phyloP scores from a whole-genome alignment of 2,888 invertebrate genomes.

The Trichopoda pennipes region DNA sequence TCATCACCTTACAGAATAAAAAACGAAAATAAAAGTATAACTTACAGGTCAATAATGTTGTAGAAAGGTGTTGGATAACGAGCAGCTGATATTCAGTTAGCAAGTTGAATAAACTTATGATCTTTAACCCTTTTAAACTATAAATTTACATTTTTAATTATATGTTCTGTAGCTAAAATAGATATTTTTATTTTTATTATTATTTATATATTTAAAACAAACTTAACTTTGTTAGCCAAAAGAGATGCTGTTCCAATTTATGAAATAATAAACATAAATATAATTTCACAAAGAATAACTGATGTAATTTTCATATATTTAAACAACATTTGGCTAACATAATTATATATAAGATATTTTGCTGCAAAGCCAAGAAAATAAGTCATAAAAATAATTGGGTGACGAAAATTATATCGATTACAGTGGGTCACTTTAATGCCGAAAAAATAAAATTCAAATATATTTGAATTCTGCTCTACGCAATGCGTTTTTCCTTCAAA shows the following conservation, averaged over 20 bases:
- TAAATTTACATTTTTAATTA: slow-evolving; percentile 48
- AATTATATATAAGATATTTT: background rate
- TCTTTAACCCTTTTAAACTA: slow-evolving; percentile 5
- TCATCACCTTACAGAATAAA: slow-evolving; percentile 2
- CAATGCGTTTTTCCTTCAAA: no score
- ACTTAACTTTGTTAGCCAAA: background rate
- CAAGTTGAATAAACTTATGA: slow-evolving; percentile 25
- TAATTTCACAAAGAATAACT: slow-evolving; percentile 5
- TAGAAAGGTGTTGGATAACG: background rate
- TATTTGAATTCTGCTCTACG: no score
- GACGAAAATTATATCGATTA: background rate
- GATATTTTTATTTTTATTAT: background rate
- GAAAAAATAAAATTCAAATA: no score
- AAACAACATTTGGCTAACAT: background rate
- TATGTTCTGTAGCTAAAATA: background rate
- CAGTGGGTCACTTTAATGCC: background rate
- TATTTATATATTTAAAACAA: background rate
- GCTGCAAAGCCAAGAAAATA: slow-evolving; percentile 10
- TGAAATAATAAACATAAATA: slow-evolving; percentile 16
- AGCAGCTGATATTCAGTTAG: background rate
- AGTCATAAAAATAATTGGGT: background rate
- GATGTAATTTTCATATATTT: background rate
- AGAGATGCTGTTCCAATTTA: slow-evolving; percentile 11
- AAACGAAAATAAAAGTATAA: background rate
- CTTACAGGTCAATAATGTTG: slow-evolving; percentile 22